These are phyloP conservation scores for Agrilus mali DNA, from an alignment of 2,888 invertebrate genomes.

Conservation along the genomic window DNA sequence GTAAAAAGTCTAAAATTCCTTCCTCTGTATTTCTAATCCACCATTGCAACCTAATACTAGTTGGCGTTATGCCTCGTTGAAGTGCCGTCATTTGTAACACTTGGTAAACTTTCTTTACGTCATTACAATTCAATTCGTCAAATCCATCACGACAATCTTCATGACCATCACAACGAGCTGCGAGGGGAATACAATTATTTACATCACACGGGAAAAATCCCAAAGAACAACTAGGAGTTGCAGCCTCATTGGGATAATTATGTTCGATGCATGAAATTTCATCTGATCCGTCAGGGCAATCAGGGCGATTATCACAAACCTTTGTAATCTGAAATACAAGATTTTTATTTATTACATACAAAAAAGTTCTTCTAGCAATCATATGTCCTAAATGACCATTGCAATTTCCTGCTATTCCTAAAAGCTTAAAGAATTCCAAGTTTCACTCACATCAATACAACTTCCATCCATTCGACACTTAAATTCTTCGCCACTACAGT, in stretches of 20 bases:
- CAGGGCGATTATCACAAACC: slow-evolving; percentile 39
- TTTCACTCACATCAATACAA: slow-evolving; percentile 37
- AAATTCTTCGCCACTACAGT: slow-evolving; percentile 38
- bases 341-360: background rate
- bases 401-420: too few species aligned
- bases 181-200: slow-evolving; percentile 46
- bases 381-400: too few species aligned
- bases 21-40: slow-evolving; percentile 36
- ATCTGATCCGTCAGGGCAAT: slow-evolving; percentile 47
- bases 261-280: slow-evolving; percentile 30
- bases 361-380: too few species aligned
- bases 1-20: slow-evolving; percentile 48
- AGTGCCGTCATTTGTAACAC: slow-evolving; percentile 50
- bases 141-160: slow-evolving; percentile 61
- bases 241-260: slow-evolving; percentile 27
- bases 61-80: slow-evolving; percentile 46
- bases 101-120: slow-evolving; percentile 33
- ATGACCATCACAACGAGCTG: slow-evolving; percentile 51
- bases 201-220: slow-evolving; percentile 46
- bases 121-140: slow-evolving; percentile 55
- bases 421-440: too few species aligned
- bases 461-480: slow-evolving; percentile 49
- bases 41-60: slow-evolving; percentile 54
- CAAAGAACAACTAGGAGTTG: slow-evolving; percentile 36
- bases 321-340: slow-evolving; percentile 15